phyloP scores from a whole-genome alignment of 2,113 vertebrate species.

The Amblyornis subalaris region DNA sequence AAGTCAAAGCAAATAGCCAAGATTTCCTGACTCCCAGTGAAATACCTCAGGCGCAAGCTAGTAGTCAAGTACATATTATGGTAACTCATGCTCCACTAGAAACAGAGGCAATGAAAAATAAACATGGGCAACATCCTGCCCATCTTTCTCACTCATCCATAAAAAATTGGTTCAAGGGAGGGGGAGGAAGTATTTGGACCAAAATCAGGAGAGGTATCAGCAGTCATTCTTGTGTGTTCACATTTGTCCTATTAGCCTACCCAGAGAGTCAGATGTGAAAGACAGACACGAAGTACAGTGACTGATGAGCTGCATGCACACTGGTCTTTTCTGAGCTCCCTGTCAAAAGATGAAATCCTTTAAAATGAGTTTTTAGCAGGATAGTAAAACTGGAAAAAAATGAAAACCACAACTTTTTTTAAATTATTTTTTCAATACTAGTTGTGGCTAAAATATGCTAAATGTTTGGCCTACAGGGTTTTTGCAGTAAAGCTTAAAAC shows the following conservation, averaged over 20 bases:
- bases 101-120: not conserved
- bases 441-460: not conserved
- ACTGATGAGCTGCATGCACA: not conserved
- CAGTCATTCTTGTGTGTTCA: not conserved
- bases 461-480: not conserved
- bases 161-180: not conserved
- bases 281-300: not conserved
- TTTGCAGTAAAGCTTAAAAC: not conserved
- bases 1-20: not conserved
- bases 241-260: not conserved
- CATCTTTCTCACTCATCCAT: not conserved
- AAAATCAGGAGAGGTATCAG: not conserved
- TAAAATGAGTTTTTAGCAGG: not conserved
- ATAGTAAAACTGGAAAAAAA: not conserved
- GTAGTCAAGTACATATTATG: not conserved
- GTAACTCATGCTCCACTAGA: not conserved
- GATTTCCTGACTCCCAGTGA: not conserved
- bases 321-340: not conserved
- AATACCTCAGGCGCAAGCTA: not conserved
- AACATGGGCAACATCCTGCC: not conserved
- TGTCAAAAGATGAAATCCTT: not conserved
- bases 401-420: rapidly evolving
- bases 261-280: not conserved
- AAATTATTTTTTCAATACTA: not conserved
- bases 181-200: not conserved